Base-by-base conservation (phyloP, 2,113 vertebrate genomes). In the Odontophorus gujanensis region DNA sequence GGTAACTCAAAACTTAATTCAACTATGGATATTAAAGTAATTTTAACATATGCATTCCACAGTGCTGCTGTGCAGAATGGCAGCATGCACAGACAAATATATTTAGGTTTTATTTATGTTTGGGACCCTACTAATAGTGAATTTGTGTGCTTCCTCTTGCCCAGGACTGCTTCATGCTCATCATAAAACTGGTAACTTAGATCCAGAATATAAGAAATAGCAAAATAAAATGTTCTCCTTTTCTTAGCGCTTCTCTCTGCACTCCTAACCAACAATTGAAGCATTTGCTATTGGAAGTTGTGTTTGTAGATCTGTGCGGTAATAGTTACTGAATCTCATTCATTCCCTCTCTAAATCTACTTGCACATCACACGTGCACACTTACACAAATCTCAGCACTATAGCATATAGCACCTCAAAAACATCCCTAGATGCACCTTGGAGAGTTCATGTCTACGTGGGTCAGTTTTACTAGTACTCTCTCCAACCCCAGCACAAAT, bases 401-500 rank as follows among this genome's bases (percentile, higher is more conserved):
- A 13, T 2, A 53, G 5, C 4, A 38, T 38, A 11, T 4, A 51
- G 19, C 8, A 43, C 3, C 17, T 61, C 71, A 66, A 58, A 48
- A 90, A 13, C 15, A 61, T 26, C 9, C 20, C 25, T 45, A 58
- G 36, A 32, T 26, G 16, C 16, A 40, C 13, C 45, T 78, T 51
- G 66, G 40, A 93, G 57, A 72, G 55, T 5, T 34, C 45, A 5
- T 6, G 8, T 26, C 28, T 11, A 38, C 42, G 45, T 19, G 15
- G 4, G 1, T 72, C 47, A 7, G 34, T 87, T 84, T 15, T 81
- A 11, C 47, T 62, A 4, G 1, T 58, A 61, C 13, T 63, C 1
- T 1, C 22, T 75, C n/a, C n/a, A 26, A 2, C 2, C 0, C 1
- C 9, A 59, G 22, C 16, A 59, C 0, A 45, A 22, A 62, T 32